phyloP scores from a whole-genome alignment of 2,888 invertebrate genomes.

The Dioctria linearis region DNA sequence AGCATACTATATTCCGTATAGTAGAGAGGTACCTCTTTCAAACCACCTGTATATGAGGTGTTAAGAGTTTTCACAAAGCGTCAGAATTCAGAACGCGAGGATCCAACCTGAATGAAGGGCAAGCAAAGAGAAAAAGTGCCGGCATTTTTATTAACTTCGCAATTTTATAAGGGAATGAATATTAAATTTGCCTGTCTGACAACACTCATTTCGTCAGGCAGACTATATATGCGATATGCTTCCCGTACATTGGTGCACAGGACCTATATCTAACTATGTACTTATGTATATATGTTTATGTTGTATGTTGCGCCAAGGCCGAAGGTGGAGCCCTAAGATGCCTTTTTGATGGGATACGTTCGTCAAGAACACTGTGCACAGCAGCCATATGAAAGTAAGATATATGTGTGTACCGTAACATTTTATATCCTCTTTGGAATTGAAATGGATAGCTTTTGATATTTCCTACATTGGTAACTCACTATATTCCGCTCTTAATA shows the following conservation, averaged over 20 bases:
- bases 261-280: too few relatives aligned
- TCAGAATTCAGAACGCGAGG: slow-evolving; percentile 12
- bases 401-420: slow-evolving; percentile 5
- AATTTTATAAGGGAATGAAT: slow-evolving; percentile 51
- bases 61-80: slow-evolving; percentile 42
- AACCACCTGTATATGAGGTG: slow-evolving; percentile 45
- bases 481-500: background rate
- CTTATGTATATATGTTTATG: background rate
- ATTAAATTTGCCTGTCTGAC: slow-evolving; percentile 50
- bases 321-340: background rate
- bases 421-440: slow-evolving; percentile 26
- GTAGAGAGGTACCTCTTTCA: background rate
- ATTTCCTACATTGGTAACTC: background rate
- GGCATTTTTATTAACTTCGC: slow-evolving; percentile 49
- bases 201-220: slow-evolving; percentile 15
- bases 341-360: slow-evolving; percentile 6
- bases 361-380: slow-evolving; percentile 9
- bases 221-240: background rate
- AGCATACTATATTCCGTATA: background rate
- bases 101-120: slow-evolving; percentile 19
- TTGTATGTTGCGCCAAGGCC: background rate
- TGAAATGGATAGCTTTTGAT: slow-evolving; percentile 28
- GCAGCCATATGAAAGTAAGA: slow-evolving; percentile 17
- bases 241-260: background rate
- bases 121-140: slow-evolving; percentile 40